Evolutionary conservation across 2,113 vertebrate species (phyloP), one percentile per base, ranked within the genome.

Genomic region (Tychaedon coryphoeus): DNA sequence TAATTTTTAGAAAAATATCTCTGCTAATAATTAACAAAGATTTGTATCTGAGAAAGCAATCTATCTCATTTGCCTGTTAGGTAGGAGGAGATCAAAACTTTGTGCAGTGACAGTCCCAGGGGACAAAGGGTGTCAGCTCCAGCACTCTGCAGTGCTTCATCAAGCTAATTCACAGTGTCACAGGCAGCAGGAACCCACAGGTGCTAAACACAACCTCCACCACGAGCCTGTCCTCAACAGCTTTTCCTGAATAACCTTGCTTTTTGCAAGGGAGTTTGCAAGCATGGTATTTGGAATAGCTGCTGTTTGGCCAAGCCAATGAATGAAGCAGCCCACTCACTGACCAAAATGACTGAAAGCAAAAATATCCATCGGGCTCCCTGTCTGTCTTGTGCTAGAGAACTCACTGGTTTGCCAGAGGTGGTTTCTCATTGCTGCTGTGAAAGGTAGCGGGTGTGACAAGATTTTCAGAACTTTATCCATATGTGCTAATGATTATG

Each of bases 31-130:
- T 95, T 77, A 83, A 78, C 57, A 51, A 57, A 90, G 73, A 76
- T 51, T 86, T 36, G 10, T 93, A 96, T 95, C 87, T 86, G 66
- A 91, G 86, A 45, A 92, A 85, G 83, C 6, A 2, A 83, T 95
- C 92, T 95, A 83, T 95, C 92, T 95, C 47, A 42, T 84, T 62
- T 72, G 86, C 82, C 78, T 95, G 22, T 77, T 90, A 97, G 93
- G 90, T 95, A 85, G 91, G 56, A 88, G 58, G 19, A 79, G 88
- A 95, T 84, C 38, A 88, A 83, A 95, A 95, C 69, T 78, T 83
- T 19, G 40, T 43, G 9, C 29, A 64, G 69, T 16, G 48, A 53
- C 9, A 12, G 36, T 93, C 84, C 81, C 85, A 81, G 57, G 67
- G 71, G 76, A 94, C 26, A 40, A 42, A 42, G 69, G 14, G 56